Evolutionary conservation across 64 coral and sea anemone genomes (phyloP), one percentile per base, ranked within the genome.

Genomic region (Stichodactyla mertensii): DNA sequence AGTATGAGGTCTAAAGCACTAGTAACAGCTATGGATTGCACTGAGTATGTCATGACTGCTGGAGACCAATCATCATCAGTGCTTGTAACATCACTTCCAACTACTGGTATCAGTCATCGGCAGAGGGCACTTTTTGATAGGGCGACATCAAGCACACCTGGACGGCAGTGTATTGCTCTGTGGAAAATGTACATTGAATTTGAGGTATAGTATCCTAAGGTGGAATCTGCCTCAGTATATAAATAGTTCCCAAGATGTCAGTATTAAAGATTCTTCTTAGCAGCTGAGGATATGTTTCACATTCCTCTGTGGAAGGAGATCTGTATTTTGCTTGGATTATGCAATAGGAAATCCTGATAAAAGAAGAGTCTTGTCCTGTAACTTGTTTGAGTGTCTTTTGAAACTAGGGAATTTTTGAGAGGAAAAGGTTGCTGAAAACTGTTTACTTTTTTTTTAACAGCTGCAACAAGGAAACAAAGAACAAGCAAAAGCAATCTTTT

Each of bases 181-280:
- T 99, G 97, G 97, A 99, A 93, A 79, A 95, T 94, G 90, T 93
- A 90, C 51, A 91, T 99, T 70, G 55, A 95, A 45, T 99, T 95
- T 92, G 93, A 99, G 90, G 97, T 92, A 74, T 69, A 45, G 36
- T 31, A 19, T 67, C 19, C 57, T 58, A 58, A 7, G 14, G 57
- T 58, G 2, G 7, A 77, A 6, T 55, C 3, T 58, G 18, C 6
- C 12, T 54, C 20, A 11, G 19, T 52, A 53, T 45, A 45, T 45
- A 45, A 45, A 45, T 45, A 45, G 36, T 45, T 45, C 36, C 36
- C 1, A 45, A 45, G 36, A 45, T 45, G 36, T 45, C 36, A 45
- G 36, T 45, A 4, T 45, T 45, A 45, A 45, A 45, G 36, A 45
- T 45, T 45, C 36, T 45, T 45, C 36, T 45, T 45, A 45, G 36